phyloP scores from a whole-genome alignment of 1,140 invertebrate species.

The Adoxophyes honmai region DNA sequence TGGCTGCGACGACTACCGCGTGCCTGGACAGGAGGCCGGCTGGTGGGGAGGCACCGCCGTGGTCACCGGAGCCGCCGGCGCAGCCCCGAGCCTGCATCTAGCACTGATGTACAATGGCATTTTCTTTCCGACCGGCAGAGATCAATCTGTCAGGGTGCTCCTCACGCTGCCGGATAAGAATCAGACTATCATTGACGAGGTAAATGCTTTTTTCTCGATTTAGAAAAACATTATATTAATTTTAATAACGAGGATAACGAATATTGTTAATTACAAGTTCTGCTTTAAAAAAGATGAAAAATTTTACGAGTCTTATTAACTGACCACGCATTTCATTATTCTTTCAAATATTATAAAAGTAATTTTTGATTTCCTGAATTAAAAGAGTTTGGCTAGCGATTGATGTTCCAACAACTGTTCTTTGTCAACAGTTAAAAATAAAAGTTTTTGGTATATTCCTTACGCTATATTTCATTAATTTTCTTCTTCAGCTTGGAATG shows the following conservation, averaged over 20 bases:
- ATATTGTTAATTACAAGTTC: not conserved
- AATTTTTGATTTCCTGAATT: too few species aligned
- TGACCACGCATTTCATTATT: too few species aligned
- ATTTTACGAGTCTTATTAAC: too few species aligned
- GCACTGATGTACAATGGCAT: slow-evolving; percentile 90
- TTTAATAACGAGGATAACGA: too few species aligned
- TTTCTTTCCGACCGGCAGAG: slow-evolving; percentile 81
- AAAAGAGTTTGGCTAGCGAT: too few species aligned
- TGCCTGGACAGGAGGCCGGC: slow-evolving; percentile 80
- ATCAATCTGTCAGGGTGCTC: slow-evolving; percentile 84
- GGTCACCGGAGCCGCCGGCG: slow-evolving; percentile 86
- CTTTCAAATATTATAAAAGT: too few species aligned
- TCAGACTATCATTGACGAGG: slow-evolving; percentile 85
- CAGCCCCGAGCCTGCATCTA: slow-evolving; percentile 88
- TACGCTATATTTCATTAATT: too few species aligned
- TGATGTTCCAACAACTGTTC: too few species aligned
- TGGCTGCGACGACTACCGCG: slow-evolving; percentile 69
- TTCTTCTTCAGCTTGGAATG: too few species aligned
- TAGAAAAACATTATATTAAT: too few species aligned
- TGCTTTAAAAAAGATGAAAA: too few species aligned
- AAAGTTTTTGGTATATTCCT: not conserved
- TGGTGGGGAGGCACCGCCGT: slow-evolving; percentile 93
- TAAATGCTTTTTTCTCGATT: slow-evolving; percentile 58
- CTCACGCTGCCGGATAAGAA: slow-evolving; percentile 84
- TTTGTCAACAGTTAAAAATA: not conserved